phyloP scores from a whole-genome alignment of 2,888 invertebrate genomes.

The Habroteleia sp. region DNA sequence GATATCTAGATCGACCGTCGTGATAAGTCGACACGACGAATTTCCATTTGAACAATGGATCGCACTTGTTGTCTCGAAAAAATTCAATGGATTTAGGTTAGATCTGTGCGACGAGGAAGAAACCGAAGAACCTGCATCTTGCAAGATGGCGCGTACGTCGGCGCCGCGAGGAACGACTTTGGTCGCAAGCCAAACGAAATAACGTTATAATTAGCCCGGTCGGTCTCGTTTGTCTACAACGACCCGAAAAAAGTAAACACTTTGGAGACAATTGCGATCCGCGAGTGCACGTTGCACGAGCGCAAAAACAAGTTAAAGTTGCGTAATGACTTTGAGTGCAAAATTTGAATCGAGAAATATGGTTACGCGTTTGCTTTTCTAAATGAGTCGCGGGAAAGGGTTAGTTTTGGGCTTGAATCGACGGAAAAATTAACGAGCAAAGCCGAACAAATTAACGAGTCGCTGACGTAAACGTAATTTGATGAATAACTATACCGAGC shows the following conservation, averaged over 20 bases:
- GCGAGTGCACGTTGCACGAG: not conserved
- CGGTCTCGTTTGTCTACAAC: constrained; percentile 65
- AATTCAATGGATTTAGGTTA: constrained; percentile 35
- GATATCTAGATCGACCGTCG: too few relatives aligned
- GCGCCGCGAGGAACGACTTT: constrained; percentile 65
- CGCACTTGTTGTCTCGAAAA: too few relatives aligned
- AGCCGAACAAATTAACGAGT: too few relatives aligned
- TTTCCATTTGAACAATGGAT: too few relatives aligned
- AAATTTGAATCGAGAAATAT: too few relatives aligned
- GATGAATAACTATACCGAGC: constrained; percentile 81
- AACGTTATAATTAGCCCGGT: constrained; percentile 73
- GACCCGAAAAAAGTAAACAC: constrained; percentile 59
- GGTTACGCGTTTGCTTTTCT: too few relatives aligned
- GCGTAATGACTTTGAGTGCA: too few relatives aligned
- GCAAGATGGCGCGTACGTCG: constrained; percentile 55
- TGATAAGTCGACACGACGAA: too few relatives aligned
- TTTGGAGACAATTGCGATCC: constrained; percentile 54
- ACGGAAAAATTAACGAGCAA: too few relatives aligned
- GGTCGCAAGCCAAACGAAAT: constrained; percentile 72
- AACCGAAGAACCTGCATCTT: constrained; percentile 42
- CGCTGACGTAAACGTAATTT: too few relatives aligned
- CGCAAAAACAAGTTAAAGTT: not conserved
- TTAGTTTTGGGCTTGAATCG: too few relatives aligned
- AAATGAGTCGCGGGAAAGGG: too few relatives aligned
- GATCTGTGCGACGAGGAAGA: constrained; percentile 10